Percentiles rank a stretch among this genome's conserved stretches.
Conservation (phyloP, 2,888 invertebrate species). For the Labia minor region DNA sequence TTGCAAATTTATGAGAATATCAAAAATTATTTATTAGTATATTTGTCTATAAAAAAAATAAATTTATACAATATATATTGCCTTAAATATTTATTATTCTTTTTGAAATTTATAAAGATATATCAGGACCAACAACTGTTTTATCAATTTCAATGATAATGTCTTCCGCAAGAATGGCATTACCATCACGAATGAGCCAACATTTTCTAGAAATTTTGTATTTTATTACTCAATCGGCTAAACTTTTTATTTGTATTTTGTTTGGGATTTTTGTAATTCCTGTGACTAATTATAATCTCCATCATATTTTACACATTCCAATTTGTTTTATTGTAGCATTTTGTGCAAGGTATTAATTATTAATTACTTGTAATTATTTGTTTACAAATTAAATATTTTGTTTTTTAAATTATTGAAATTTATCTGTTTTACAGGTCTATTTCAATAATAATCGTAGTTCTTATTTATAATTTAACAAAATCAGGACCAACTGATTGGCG, state of each 20-base stretch:
- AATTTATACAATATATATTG: too few species aligned
- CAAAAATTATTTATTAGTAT: too few species aligned
- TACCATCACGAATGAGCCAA: background rate
- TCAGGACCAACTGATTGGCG: background rate
- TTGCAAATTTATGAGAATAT: too few species aligned
- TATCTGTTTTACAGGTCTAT: too few species aligned
- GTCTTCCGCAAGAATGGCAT: background rate
- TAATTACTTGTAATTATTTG: too few species aligned
- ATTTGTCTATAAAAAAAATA: too few species aligned
- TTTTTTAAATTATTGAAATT: too few species aligned
- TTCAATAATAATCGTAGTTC: background rate
- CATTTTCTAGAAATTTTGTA: background rate
- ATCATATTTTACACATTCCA: background rate
- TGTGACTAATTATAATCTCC: background rate
- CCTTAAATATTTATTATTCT: too few species aligned
- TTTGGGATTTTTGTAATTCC: background rate
- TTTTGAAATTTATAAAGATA: background rate
- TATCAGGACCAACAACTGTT: background rate
- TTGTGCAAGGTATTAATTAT: background rate
- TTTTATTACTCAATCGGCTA: background rate
- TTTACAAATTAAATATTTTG: too few species aligned
- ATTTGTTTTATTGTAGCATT: background rate
- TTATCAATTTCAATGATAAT: background rate
- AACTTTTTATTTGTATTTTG: background rate
- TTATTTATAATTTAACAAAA: background rate